Evolutionary conservation across 53 echinoderm and acorn worm species (phyloP), one percentile per base, ranked within the genome.

Genomic region (Holothuria scabra): DNA sequence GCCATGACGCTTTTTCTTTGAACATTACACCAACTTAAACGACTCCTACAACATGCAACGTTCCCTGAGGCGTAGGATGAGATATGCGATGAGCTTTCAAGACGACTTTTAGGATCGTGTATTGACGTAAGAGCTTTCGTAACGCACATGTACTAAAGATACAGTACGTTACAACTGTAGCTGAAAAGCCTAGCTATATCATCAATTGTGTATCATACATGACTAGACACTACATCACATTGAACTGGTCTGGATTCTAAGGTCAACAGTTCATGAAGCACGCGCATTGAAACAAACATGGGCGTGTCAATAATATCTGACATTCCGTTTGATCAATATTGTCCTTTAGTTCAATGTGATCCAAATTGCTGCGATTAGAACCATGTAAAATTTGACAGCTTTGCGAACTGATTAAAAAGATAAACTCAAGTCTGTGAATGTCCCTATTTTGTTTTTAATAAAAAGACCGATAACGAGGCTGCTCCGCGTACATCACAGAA

Each of bases 181-280:
- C 16, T 8, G 3, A 52, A 13, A 52, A 18, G 52, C 52, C 52
- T 52, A 52, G 52, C 52, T 52, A 1, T 52, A 52, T 16, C 52
- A 18, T 67, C 37, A 67, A 18, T 48, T 12, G 22, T 69, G 37
- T 72, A 37, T 72, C 46, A 24, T 72, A 44, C 44, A 72, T 46
- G 48, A 46, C 25, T 72, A 72, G 31, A 29, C 46, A 72, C 72
- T 72, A n/a, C 72, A 72, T 41, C 72, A 72, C 72, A 72, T 72
- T 72, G 72, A 72, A 48, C 72, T 72, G 72, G 72, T 48, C 72
- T 72, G 72, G 72, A 72, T 72, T 46, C 46, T 21, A 24, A 72
- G 72, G 72, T 72, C 72, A 72, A 72, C 37, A 72, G 46, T 46
- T 20, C 72, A 44, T 12, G 23, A 48, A 44, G 48, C 72, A 19